Conservation (phyloP, 1,140 invertebrate species). For the Pseudomyrmex flavicornis region DNA sequence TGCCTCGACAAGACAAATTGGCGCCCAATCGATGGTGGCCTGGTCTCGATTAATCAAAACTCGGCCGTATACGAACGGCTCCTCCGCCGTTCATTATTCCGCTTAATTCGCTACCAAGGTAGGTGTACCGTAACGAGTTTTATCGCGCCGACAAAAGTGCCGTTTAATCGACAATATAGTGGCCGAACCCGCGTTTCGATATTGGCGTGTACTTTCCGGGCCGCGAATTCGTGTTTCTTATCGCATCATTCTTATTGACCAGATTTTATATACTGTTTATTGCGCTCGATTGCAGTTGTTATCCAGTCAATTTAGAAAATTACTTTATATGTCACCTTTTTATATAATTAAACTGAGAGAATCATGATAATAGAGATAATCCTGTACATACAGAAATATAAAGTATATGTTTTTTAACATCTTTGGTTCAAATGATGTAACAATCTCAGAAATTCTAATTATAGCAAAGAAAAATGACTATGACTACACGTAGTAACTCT, state of each 20-base stretch:
- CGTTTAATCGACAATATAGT: slow-evolving; percentile 62
- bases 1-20: slow-evolving; percentile 69
- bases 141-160: slow-evolving; percentile 62
- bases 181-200: slow-evolving; percentile 33
- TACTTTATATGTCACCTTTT: neutral
- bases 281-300: slow-evolving; percentile 6
- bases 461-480: slow-evolving; percentile 4
- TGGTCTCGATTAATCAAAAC: slow-evolving; percentile 73
- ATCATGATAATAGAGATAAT: neutral
- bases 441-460: slow-evolving; percentile 22
- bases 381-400: neutral
- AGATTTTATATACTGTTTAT: slow-evolving; percentile 51
- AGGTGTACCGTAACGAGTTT: slow-evolving; percentile 54
- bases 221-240: slow-evolving; percentile 49
- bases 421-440: neutral
- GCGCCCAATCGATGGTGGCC: slow-evolving; percentile 60
- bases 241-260: slow-evolving; percentile 21
- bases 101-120: slow-evolving; percentile 64
- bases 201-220: slow-evolving; percentile 18
- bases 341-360: no score
- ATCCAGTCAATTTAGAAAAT: slow-evolving; percentile 6
- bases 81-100: slow-evolving; percentile 63
- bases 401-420: neutral
- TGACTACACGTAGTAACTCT: neutral
- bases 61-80: slow-evolving; percentile 59